These are phyloP conservation scores for Scotopteryx bipunctaria DNA, from an alignment of 2,888 invertebrate species.

Conservation along the genomic window DNA sequence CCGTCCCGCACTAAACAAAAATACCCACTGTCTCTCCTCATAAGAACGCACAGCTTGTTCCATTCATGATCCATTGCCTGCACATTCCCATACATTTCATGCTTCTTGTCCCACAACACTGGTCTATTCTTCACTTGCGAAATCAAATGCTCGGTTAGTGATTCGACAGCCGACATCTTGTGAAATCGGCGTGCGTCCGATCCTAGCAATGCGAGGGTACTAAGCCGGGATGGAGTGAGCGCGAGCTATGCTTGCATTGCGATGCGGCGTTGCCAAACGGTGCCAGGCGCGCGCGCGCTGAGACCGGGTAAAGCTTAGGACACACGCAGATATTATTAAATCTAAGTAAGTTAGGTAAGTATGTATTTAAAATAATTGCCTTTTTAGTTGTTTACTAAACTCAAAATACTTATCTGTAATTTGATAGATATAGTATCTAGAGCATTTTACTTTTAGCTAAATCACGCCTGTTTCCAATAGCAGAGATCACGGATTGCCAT, in stretches of 20 bases:
- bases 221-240: neutral
- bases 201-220: conserved; percentile 17
- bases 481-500: no score
- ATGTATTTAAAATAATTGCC: no score
- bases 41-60: conserved; percentile 25
- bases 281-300: neutral
- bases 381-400: no score
- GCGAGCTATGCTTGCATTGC: conserved; percentile 14
- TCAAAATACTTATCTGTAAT: no score
- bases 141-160: conserved; percentile 32
- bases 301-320: neutral
- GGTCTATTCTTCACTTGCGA: conserved; percentile 38
- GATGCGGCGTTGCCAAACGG: conserved; percentile 27
- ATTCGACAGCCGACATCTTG: neutral
- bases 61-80: conserved; percentile 35
- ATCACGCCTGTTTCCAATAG: no score
- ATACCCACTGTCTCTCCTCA: conserved; percentile 39
- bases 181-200: conserved; percentile 2
- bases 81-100: conserved; percentile 36
- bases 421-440: no score
- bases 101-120: conserved; percentile 40
- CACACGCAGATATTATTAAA: neutral
- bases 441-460: no score
- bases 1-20: neutral
- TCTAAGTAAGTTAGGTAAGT: neutral